Evolutionary conservation across 2,888 invertebrate species (phyloP).

Genomic region (Tyria jacobaeae): DNA sequence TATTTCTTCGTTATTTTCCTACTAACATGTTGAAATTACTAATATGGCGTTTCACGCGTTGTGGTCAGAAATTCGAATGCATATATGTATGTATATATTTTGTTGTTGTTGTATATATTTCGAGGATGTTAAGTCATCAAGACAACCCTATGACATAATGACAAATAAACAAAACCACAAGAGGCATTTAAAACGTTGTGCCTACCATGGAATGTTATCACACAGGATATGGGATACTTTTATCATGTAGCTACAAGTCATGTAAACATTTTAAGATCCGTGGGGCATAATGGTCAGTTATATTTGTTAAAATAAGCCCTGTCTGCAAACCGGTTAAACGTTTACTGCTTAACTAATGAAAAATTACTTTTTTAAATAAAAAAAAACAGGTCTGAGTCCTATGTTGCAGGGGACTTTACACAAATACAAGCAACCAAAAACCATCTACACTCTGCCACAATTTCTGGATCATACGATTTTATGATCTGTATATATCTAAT

Average conservation of each 20-base stretch:
- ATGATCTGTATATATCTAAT: too few relatives aligned
- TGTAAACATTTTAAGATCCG: not conserved
- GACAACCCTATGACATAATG: not conserved
- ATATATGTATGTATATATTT: too few relatives aligned
- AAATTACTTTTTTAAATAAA: too few relatives aligned
- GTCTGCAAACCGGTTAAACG: too few relatives aligned
- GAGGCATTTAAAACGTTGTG: not conserved
- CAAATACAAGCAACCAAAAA: too few relatives aligned
- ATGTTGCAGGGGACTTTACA: too few relatives aligned
- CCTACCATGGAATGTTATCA: not conserved
- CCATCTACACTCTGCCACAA: too few relatives aligned
- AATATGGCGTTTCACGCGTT: not conserved
- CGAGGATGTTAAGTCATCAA: not conserved
- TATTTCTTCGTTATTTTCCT: not conserved
- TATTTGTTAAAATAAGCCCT: not conserved
- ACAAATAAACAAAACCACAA: not conserved
- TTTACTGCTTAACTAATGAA: too few relatives aligned
- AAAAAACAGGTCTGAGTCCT: too few relatives aligned
- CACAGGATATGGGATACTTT: not conserved
- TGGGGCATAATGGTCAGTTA: not conserved
- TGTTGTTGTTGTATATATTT: too few relatives aligned
- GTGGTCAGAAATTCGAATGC: not conserved
- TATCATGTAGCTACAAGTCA: not conserved
- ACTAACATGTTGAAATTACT: not conserved
- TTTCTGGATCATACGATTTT: too few relatives aligned